These are phyloP conservation scores for Myoxocephalus aenaeus DNA, from an alignment of 2,797 vertebrate species.

Conservation along the genomic window DNA sequence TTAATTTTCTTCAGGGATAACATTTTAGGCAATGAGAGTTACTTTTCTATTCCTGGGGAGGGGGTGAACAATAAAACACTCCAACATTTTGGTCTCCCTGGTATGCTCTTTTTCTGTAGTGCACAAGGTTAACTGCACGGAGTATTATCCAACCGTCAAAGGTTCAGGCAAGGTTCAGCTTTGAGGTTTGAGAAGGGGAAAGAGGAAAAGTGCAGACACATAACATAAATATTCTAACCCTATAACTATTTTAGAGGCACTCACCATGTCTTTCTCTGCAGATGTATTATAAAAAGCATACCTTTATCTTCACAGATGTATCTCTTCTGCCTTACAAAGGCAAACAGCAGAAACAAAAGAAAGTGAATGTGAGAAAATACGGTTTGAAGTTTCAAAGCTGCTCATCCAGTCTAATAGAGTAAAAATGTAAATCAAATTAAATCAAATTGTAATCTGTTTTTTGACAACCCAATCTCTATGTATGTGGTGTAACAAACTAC, in stretches of 20 bases:
- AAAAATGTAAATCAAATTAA: not conserved
- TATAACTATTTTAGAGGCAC: constrained; percentile 15
- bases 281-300: not conserved
- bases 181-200: constrained; percentile 25
- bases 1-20: not conserved
- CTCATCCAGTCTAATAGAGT: not conserved
- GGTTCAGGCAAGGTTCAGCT: constrained; percentile 30
- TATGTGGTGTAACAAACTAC: too few species aligned
- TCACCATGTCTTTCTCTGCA: not conserved
- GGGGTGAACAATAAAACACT: constrained; percentile 24
- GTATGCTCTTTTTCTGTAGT: not conserved
- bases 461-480: too few species aligned
- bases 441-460: not conserved
- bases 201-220: constrained; percentile 23
- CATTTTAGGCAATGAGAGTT: not conserved
- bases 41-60: not conserved
- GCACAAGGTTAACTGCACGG: constrained; percentile 35
- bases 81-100: not conserved
- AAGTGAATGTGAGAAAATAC: not conserved
- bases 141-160: constrained; percentile 24
- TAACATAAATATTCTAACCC: constrained; percentile 15
- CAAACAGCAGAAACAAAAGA: not conserved
- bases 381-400: not conserved
- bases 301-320: not conserved
- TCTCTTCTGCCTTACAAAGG: not conserved